phyloP scores from a whole-genome alignment of 2,888 invertebrate species.

The Beris chalybata region DNA sequence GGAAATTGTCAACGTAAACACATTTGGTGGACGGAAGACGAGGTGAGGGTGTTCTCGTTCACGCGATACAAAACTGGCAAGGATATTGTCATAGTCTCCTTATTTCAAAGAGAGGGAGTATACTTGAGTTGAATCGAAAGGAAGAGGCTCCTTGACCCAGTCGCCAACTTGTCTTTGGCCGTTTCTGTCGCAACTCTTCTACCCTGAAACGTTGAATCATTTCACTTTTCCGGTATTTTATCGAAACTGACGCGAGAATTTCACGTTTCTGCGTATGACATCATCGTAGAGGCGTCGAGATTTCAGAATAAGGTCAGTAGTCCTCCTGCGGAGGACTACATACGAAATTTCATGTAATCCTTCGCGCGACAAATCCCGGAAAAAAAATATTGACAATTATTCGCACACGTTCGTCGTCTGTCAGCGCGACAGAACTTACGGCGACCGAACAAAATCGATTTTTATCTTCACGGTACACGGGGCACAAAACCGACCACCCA shows the following conservation, averaged over 20 bases:
- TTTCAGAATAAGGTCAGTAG: background rate
- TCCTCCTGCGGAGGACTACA: background rate
- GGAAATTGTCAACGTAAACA: too few species aligned
- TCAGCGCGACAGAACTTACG: slow-evolving; percentile 22
- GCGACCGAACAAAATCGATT: slow-evolving; percentile 33
- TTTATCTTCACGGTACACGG: slow-evolving; percentile 23
- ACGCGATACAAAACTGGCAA: background rate
- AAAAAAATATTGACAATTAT: slow-evolving; percentile 1
- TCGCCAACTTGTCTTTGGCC: background rate
- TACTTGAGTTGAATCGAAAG: too few species aligned
- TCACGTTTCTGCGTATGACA: slow-evolving; percentile 15
- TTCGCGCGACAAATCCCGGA: background rate
- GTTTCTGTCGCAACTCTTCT: too few species aligned
- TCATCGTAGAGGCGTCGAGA: background rate
- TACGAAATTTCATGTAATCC: background rate
- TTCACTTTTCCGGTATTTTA: background rate
- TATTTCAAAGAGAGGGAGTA: too few species aligned
- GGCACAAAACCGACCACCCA: background rate
- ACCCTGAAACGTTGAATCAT: background rate
- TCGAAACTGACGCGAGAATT: too few species aligned
- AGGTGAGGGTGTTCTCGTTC: background rate
- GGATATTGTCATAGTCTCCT: background rate
- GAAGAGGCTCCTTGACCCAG: background rate
- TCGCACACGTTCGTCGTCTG: slow-evolving; percentile 3
- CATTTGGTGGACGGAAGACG: background rate